A percentile compares a stretch with the other conserved stretches of the same genome.
These are phyloP conservation scores for Dusona sp. DNA, from an alignment of 2,888 invertebrate genomes.

Conservation along the genomic window DNA sequence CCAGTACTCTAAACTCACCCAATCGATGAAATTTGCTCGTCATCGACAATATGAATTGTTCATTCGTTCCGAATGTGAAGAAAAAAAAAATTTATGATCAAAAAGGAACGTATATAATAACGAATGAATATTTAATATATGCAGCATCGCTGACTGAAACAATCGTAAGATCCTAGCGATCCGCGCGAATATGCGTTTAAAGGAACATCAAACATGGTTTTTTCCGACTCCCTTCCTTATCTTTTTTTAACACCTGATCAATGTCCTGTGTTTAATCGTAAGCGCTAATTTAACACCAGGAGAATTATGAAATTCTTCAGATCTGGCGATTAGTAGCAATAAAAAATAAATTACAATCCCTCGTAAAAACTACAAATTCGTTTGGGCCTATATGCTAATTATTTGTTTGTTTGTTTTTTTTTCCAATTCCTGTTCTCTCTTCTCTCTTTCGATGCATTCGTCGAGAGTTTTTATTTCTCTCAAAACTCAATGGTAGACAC, in stretches of 20 bases:
- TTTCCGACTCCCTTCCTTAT: conserved; percentile 1
- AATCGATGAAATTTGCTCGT: conserved; percentile 28
- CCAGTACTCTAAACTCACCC: conserved; percentile 19
- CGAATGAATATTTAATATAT: conserved; percentile 3
- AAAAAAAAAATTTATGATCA: background rate
- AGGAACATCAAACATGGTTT: conserved; percentile 79
- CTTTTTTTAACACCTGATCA: conserved; percentile 9
- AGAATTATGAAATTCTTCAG: conserved; percentile 30
- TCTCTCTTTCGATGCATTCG: conserved; percentile 67
- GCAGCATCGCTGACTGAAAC: conserved; percentile 29
- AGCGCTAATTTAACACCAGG: conserved; percentile 60
- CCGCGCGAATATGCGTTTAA: conserved; percentile 74
- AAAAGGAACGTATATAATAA: conserved; percentile 6
- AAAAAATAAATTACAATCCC: conserved; percentile 81
- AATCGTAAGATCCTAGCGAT: conserved; percentile 52
- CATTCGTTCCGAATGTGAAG: conserved; percentile 27
- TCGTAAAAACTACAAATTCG: conserved; percentile 68
- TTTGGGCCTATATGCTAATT: conserved; percentile 75
- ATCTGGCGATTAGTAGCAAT: conserved; percentile 74
- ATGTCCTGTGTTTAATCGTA: conserved; percentile 39
- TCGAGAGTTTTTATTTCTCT: conserved; percentile 60
- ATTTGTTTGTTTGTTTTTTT: conserved; percentile 64
- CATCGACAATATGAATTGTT: conserved; percentile 34
- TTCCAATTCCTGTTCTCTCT: conserved; percentile 20
- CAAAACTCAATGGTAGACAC: conserved; percentile 55